Conservation (phyloP, 2,113 vertebrate species). For the Coptodon bakossiorum region DNA sequence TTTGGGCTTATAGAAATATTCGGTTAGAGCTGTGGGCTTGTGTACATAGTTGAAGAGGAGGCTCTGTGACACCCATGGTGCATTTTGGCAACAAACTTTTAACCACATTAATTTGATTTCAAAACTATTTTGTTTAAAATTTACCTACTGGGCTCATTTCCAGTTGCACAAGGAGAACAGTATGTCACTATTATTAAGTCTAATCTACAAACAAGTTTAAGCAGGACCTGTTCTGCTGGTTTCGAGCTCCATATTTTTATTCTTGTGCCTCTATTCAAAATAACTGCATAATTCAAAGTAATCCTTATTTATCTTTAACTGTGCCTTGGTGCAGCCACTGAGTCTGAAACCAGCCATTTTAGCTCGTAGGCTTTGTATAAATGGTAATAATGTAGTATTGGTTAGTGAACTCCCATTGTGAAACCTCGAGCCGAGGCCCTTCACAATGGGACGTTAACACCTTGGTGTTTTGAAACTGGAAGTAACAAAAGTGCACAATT, state of each 20-base stretch:
- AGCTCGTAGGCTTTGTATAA: not conserved
- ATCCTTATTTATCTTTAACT: not conserved
- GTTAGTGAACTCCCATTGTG: rapidly evolving
- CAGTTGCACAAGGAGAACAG: not conserved
- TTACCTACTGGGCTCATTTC: not conserved
- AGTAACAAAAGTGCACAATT: not conserved
- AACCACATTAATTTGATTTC: not conserved
- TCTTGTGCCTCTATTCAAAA: not conserved
- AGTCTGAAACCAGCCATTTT: not conserved
- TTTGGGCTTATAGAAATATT: not conserved
- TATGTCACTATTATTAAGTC: not conserved
- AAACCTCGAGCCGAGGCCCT: not conserved
- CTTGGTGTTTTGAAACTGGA: not conserved
- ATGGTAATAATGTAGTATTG: not conserved
- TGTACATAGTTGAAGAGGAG: not conserved
- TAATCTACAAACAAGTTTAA: not conserved
- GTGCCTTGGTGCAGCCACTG: not conserved
- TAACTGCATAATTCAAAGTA: not conserved
- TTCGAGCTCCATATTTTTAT: not conserved
- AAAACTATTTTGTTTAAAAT: not conserved
- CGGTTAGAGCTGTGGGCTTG: not conserved
- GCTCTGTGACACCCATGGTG: not conserved
- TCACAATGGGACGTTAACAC: not conserved
- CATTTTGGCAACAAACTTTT: not conserved
- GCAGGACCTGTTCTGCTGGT: not conserved